phyloP scores from a whole-genome alignment of 2,888 invertebrate genomes.

The Chromoteleia sp. region DNA sequence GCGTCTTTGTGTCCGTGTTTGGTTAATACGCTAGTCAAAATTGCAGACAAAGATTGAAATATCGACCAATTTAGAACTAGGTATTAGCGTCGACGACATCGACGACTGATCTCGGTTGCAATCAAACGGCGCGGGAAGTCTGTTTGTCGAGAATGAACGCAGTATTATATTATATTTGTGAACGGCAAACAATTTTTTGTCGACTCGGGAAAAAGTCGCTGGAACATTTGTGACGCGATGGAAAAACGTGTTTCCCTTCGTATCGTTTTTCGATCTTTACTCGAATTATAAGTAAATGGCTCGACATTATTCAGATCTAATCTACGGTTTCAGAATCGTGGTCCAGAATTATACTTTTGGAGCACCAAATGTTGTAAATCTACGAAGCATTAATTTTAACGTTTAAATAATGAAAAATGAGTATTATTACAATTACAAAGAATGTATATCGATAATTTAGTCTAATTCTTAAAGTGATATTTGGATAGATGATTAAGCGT shows the following conservation, averaged over 20 bases:
- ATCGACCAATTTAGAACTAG: slow-evolving; percentile 57
- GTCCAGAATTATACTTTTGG: slow-evolving; percentile 39
- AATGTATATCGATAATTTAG: no score
- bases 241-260: slow-evolving; percentile 4
- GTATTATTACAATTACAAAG: background rate
- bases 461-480: no score
- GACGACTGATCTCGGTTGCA: slow-evolving; percentile 27
- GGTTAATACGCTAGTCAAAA: slow-evolving; percentile 39
- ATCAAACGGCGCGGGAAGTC: slow-evolving; percentile 11
- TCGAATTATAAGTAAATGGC: slow-evolving; percentile 7
- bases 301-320: slow-evolving; percentile 13
- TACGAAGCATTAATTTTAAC: no score
- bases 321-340: slow-evolving; percentile 37
- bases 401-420: no score
- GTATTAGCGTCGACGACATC: slow-evolving; percentile 40
- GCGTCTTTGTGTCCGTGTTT: slow-evolving; percentile 43
- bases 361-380: background rate
- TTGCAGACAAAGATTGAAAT: slow-evolving; percentile 53
- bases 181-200: slow-evolving; percentile 27
- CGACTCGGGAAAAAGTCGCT: background rate
- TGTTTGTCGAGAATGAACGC: slow-evolving; percentile 37
- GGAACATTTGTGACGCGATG: background rate
- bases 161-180: slow-evolving; percentile 35
- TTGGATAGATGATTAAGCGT: background rate
- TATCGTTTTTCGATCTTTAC: slow-evolving; percentile 11